Conservation (phyloP, 2,113 vertebrate genomes). For the Bufo bufo region DNA sequence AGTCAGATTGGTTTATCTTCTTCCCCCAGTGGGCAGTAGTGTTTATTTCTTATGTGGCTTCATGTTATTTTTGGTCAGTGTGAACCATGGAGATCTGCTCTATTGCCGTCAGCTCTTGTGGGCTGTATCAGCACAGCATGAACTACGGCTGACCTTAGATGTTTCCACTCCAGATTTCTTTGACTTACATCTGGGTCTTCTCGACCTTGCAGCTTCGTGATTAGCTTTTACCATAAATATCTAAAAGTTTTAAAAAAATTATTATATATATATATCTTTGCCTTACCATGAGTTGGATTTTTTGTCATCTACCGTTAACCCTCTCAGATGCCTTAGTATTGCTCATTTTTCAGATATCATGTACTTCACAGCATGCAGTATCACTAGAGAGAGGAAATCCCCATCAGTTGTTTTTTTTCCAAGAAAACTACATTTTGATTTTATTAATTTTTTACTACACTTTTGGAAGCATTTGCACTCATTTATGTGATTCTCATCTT, state of each 20-base stretch:
- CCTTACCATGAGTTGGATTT: background rate
- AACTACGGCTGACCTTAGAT: constrained; percentile 43
- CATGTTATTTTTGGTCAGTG: constrained; percentile 45
- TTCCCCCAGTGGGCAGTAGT: background rate
- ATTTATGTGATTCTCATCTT: background rate
- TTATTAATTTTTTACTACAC: constrained; percentile 1
- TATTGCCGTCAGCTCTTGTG: background rate
- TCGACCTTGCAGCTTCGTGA: constrained; percentile 33
- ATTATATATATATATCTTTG: background rate
- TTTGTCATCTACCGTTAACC: background rate
- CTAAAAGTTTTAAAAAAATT: background rate
- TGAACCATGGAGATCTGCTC: constrained; percentile 2
- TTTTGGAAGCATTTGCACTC: background rate
- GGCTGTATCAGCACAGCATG: constrained; percentile 1
- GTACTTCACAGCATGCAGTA: background rate
- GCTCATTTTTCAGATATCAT: background rate
- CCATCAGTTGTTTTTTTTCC: background rate
- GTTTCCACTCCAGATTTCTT: constrained; percentile 46
- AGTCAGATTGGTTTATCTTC: background rate
- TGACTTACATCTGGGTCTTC: constrained; percentile 30
- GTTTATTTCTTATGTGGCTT: constrained; percentile 36
- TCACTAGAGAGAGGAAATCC: constrained; percentile 32
- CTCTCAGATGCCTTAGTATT: background rate
- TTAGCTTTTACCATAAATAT: constrained; percentile 35
- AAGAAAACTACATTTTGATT: background rate